phyloP scores from a whole-genome alignment of 35 echinoderm and acorn worm genomes.

The Apostichopus californicus region DNA sequence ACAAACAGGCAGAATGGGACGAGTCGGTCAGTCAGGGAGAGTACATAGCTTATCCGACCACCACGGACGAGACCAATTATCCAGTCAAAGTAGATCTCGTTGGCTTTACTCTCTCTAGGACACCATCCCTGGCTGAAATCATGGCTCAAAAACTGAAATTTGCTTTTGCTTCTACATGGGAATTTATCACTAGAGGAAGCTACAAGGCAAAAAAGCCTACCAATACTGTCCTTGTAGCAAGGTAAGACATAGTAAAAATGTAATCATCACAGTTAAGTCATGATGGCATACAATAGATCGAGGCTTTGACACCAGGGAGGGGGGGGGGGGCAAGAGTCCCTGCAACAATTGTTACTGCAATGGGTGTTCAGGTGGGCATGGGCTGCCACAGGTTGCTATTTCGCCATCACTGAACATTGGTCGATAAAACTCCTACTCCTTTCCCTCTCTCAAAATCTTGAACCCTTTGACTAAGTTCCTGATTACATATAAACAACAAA shows the following conservation, averaged over 20 bases:
- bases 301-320: too few relatives aligned
- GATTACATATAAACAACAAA: too few relatives aligned
- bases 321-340: too few relatives aligned
- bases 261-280: too few relatives aligned
- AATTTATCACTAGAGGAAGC: conserved; percentile 33
- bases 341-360: too few relatives aligned
- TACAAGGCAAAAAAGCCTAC: conserved; percentile 45
- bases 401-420: too few relatives aligned
- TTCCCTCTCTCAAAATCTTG: too few relatives aligned
- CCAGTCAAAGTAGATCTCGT: conserved; percentile 51
- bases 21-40: conserved; percentile 7
- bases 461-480: too few relatives aligned
- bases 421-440: too few relatives aligned
- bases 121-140: background rate
- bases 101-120: conserved; percentile 21
- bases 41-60: conserved; percentile 50
- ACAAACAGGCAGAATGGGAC: conserved; percentile 54
- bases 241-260: background rate
- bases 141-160: conserved; percentile 12
- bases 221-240: conserved; percentile 38
- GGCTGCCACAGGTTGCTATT: too few relatives aligned
- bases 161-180: background rate
- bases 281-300: too few relatives aligned
- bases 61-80: conserved; percentile 33
- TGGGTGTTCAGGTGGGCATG: too few relatives aligned